phyloP scores from a whole-genome alignment of 2,888 invertebrate species.

The Ophion costatus region DNA sequence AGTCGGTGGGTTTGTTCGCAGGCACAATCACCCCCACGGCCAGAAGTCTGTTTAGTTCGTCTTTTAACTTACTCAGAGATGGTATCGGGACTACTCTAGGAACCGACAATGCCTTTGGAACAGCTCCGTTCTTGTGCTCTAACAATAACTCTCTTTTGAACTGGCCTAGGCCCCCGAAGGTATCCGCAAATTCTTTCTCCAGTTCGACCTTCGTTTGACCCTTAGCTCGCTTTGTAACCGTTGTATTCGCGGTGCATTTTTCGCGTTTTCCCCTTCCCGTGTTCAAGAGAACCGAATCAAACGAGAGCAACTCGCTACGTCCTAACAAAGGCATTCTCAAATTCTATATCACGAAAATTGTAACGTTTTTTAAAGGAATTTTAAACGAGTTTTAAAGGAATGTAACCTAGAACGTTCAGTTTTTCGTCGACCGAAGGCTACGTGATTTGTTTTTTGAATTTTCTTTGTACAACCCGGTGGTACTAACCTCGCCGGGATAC shows the following conservation, averaged over 20 bases:
- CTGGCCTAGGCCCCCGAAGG: slow-evolving; percentile 69
- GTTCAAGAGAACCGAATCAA: slow-evolving; percentile 8
- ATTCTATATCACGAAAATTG: slow-evolving; percentile 1
- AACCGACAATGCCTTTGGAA: slow-evolving; percentile 71
- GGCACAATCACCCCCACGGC: slow-evolving; percentile 71
- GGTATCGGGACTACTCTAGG: slow-evolving; percentile 77
- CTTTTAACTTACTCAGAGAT: slow-evolving; percentile 72
- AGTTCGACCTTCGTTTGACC: slow-evolving; percentile 25
- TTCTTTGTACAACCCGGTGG: slow-evolving; percentile 1
- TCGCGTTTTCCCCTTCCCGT: slow-evolving; percentile 32
- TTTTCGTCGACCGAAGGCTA: slow-evolving; percentile 11
- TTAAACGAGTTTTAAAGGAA: neutral
- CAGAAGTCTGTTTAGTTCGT: slow-evolving; percentile 73
- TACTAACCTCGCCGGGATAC: slow-evolving; percentile 4
- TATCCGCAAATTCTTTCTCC: slow-evolving; percentile 55
- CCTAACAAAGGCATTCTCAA: slow-evolving; percentile 14
- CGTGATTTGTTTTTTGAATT: slow-evolving; percentile 20
- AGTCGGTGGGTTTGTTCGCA: slow-evolving; percentile 75
- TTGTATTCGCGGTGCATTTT: slow-evolving; percentile 8
- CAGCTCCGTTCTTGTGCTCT: slow-evolving; percentile 69
- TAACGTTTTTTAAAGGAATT: neutral
- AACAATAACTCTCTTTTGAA: slow-evolving; percentile 70
- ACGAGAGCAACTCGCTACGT: slow-evolving; percentile 9
- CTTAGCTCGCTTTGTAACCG: neutral
- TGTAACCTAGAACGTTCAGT: slow-evolving; percentile 28